Conservation (phyloP, 2,113 vertebrate genomes). For the Bos javanicus region DNA sequence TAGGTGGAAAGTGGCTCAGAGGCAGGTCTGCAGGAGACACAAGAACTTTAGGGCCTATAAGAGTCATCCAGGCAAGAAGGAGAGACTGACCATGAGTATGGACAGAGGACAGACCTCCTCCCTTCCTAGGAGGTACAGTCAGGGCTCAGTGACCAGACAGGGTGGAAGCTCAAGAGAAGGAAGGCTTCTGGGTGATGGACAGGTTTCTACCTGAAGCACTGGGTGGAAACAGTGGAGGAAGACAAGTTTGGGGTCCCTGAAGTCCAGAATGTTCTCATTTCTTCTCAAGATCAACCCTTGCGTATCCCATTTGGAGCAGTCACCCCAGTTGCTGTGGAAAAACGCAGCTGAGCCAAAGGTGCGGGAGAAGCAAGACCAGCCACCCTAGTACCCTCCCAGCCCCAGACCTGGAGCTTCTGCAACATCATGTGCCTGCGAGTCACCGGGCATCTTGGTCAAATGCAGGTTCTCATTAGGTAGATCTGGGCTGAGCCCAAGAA, state of each 20-base stretch:
- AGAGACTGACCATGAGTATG: background rate
- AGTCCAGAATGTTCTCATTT: background rate
- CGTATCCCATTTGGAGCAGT: background rate
- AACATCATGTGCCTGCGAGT: fast-evolving
- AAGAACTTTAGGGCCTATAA: fast-evolving
- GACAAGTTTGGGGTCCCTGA: fast-evolving
- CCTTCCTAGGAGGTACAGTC: background rate
- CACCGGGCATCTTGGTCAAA: fast-evolving
- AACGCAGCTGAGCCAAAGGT: background rate
- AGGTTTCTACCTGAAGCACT: too few species aligned
- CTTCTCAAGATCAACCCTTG: fast-evolving
- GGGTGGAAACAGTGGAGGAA: background rate
- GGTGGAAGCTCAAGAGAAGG: background rate
- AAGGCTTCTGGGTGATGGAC: fast-evolving
- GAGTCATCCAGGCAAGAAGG: background rate
- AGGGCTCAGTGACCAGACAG: background rate
- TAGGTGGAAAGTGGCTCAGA: background rate
- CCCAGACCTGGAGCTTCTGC: fast-evolving
- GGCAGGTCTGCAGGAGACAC: background rate
- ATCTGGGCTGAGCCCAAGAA: background rate
- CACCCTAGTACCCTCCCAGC: fast-evolving
- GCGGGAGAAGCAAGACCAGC: background rate
- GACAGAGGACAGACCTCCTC: too few species aligned
- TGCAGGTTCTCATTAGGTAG: background rate
- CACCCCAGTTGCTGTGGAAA: background rate